phyloP scores from a whole-genome alignment of 2,797 vertebrate species.

The Natrix natrix region DNA sequence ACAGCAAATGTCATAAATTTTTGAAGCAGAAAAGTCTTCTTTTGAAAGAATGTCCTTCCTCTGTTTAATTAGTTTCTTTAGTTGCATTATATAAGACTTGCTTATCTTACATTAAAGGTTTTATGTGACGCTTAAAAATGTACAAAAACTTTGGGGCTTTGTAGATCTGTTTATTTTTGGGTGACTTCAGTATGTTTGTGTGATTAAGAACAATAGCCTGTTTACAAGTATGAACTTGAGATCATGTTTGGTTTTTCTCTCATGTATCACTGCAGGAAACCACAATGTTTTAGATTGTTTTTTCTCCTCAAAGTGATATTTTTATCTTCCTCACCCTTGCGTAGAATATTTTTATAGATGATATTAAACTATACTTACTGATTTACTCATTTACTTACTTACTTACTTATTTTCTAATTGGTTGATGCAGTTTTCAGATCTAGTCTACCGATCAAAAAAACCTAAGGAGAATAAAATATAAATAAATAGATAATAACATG shows the following conservation, averaged over 20 bases:
- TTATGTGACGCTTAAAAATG: background rate
- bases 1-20: conserved; percentile 4
- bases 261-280: background rate
- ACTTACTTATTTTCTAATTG: background rate
- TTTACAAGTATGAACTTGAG: fast-evolving
- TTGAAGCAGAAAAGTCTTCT: background rate
- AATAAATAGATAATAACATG: background rate
- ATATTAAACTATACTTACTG: background rate
- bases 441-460: background rate
- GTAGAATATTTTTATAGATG: background rate
- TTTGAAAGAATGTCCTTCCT: background rate
- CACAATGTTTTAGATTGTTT: background rate
- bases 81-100: background rate
- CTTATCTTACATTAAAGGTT: background rate
- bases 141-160: fast-evolving
- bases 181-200: fast-evolving
- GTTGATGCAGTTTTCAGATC: fast-evolving
- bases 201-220: background rate
- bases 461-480: background rate
- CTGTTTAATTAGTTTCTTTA: conserved; percentile 9
- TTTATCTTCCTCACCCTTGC: conserved; percentile 32
- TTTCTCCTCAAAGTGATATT: background rate
- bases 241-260: background rate
- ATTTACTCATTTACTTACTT: background rate
- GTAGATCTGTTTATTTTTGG: conserved; percentile 7